A percentile compares a stretch with the other conserved stretches of the same genome.
phyloP scores from a whole-genome alignment of 2,113 vertebrate species.

The Scortum barcoo region DNA sequence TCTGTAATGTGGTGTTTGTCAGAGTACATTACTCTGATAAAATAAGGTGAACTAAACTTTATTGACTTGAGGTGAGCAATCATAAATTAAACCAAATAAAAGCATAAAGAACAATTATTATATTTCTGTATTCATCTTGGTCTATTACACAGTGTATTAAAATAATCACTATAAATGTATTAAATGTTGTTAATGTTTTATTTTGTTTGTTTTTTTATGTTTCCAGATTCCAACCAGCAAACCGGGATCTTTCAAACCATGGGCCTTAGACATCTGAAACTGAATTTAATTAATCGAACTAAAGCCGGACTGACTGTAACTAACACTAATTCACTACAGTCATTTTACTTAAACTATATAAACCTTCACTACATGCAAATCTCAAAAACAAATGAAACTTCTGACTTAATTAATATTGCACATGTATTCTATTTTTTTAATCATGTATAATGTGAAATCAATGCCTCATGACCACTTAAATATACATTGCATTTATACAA shows the following conservation, averaged over 20 bases:
- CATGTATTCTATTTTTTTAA: not conserved
- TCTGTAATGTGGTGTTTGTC: not conserved
- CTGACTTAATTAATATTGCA: too few relatives aligned
- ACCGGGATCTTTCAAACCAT: constrained; percentile 67
- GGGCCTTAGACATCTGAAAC: constrained; percentile 77
- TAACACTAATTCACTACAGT: not conserved
- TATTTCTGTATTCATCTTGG: too few relatives aligned
- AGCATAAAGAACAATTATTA: too few relatives aligned
- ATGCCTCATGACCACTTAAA: not conserved
- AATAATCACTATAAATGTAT: not conserved
- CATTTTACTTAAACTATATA: not conserved
- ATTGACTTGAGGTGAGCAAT: not conserved
- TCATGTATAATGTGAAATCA: not conserved
- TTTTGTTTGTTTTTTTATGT: not conserved
- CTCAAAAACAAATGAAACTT: not conserved
- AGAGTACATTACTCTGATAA: not conserved
- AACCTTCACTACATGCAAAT: not conserved
- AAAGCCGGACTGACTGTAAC: not conserved
- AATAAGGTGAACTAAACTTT: not conserved
- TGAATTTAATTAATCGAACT: not conserved
- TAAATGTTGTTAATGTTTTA: not conserved
- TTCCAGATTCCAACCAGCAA: constrained; percentile 72
- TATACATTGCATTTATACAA: not conserved
- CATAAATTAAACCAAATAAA: too few relatives aligned
- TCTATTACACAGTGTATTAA: not conserved